These are phyloP conservation scores for Tupaia tana DNA, from an alignment of 2,113 vertebrate genomes.

Conservation along the genomic window DNA sequence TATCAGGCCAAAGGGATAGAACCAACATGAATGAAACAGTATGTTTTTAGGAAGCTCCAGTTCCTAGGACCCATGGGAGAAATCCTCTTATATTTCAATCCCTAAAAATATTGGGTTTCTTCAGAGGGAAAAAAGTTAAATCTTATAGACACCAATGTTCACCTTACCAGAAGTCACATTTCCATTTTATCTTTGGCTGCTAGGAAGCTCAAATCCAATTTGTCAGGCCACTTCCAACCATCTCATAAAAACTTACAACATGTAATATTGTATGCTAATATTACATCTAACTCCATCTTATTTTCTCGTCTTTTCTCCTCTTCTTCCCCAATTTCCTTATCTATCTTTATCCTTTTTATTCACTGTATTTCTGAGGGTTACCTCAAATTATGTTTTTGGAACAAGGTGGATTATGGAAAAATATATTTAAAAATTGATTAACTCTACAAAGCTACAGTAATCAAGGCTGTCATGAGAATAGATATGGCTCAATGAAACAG, in stretches of 20 bases:
- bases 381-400: not conserved
- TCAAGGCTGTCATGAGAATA: not conserved
- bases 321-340: not conserved
- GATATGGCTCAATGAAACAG: not conserved
- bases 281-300: not conserved
- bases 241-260: not conserved
- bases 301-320: not conserved
- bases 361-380: not conserved
- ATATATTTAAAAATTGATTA: not conserved
- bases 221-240: not conserved
- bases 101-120: not conserved
- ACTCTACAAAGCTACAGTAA: not conserved
- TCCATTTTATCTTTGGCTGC: not conserved
- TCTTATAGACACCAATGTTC: not conserved
- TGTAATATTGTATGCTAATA: not conserved
- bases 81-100: not conserved
- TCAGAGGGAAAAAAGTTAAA: not conserved
- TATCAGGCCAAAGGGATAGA: not conserved
- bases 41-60: not conserved
- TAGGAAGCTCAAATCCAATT: slow-evolving; percentile 33
- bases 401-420: not conserved
- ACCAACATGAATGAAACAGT: not conserved
- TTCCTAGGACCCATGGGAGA: not conserved
- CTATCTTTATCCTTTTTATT: not conserved
- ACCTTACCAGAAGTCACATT: not conserved